phyloP scores from a whole-genome alignment of 2,888 invertebrate species.

The Xylophagus ater region DNA sequence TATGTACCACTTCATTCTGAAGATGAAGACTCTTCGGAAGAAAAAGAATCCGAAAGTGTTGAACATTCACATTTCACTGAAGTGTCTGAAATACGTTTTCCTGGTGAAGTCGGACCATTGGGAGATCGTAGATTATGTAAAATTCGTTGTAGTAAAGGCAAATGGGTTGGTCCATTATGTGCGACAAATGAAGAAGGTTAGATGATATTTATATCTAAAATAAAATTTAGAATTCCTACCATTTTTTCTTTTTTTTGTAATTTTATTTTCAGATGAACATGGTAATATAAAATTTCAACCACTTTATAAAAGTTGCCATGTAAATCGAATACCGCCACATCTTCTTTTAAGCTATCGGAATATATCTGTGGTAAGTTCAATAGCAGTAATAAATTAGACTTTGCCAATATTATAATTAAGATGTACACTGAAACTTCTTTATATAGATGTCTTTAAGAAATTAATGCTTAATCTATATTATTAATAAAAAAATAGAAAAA shows the following conservation, averaged over 20 bases:
- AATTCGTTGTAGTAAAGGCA: conserved; percentile 72
- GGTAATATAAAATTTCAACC: conserved; percentile 56
- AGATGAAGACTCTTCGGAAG: conserved; percentile 35
- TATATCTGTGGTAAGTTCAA: conserved; percentile 62
- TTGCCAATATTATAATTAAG: too few species aligned
- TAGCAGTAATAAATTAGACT: too few species aligned
- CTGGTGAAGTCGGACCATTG: conserved; percentile 63
- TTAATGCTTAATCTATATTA: too few species aligned
- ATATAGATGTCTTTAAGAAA: too few species aligned
- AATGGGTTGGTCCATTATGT: conserved; percentile 76
- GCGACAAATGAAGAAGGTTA: conserved; percentile 59
- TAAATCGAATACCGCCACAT: conserved; percentile 57
- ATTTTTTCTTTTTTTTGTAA: conserved; percentile 14
- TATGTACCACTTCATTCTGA: conserved; percentile 34
- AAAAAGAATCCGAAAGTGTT: conserved; percentile 35
- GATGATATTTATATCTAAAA: conserved; percentile 22
- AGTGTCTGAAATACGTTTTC: conserved; percentile 46
- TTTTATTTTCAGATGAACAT: conserved; percentile 47
- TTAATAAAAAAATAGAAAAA: too few species aligned
- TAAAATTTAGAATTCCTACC: not conserved
- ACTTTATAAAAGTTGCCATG: conserved; percentile 59
- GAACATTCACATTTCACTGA: conserved; percentile 37
- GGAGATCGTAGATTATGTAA: conserved; percentile 66
- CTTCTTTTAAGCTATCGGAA: conserved; percentile 63
- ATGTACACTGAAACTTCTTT: too few species aligned